Percentiles rank a stretch among this genome's conserved stretches.
These are phyloP conservation scores for Dryoscopus gambensis DNA, from an alignment of 2,113 vertebrate species.

Conservation along the genomic window DNA sequence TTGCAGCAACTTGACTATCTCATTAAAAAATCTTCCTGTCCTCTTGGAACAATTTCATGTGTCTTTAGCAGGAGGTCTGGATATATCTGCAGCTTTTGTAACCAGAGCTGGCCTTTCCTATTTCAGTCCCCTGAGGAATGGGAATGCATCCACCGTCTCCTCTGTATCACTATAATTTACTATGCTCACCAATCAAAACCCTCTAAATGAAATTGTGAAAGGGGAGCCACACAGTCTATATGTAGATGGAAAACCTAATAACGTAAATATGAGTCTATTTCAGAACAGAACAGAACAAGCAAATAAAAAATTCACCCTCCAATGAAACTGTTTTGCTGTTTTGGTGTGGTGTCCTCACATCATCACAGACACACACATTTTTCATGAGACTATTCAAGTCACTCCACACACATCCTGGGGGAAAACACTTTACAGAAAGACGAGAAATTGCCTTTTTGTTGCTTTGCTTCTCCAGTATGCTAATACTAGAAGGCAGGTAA, in stretches of 20 bases:
- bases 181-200: not conserved
- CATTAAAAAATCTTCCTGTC: not conserved
- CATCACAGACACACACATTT: not conserved
- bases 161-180: not conserved
- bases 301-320: not conserved
- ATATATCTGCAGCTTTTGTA: not conserved
- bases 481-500: not conserved
- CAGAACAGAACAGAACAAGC: not conserved
- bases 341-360: not conserved
- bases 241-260: not conserved
- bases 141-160: not conserved
- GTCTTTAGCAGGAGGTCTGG: not conserved
- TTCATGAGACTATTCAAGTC: not conserved
- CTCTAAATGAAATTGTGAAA: not conserved
- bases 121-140: not conserved
- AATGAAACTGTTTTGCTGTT: not conserved
- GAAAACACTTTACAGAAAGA: not conserved
- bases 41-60: not conserved
- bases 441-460: not conserved
- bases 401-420: rapidly evolving
- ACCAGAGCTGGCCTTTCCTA: not conserved
- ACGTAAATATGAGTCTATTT: not conserved
- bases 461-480: not conserved
- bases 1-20: not conserved
- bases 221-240: not conserved